Evolutionary conservation across 2,113 vertebrate species (phyloP).

Genomic region (Cathartes aura): DNA sequence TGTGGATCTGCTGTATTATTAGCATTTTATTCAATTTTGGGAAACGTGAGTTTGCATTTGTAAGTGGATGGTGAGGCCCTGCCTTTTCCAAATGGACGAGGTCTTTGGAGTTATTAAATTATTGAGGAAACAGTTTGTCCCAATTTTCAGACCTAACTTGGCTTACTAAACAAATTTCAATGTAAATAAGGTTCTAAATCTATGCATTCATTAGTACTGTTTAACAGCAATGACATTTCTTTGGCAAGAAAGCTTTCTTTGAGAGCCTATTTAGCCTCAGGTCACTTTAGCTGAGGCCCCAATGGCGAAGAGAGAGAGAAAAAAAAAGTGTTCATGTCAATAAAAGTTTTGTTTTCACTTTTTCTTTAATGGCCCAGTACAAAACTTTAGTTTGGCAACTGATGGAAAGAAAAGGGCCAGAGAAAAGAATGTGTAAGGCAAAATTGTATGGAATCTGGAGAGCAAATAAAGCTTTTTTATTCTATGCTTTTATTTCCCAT

Average conservation of each 20-base stretch:
- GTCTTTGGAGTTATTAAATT: conserved; percentile 73
- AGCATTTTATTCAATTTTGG: conserved; percentile 73
- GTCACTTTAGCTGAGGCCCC: conserved; percentile 49
- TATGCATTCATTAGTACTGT: conserved; percentile 65
- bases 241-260: conserved; percentile 60
- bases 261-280: conserved; percentile 54
- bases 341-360: conserved; percentile 58
- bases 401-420: neutral
- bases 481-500: neutral
- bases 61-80: conserved; percentile 65
- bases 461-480: neutral
- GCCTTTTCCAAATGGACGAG: conserved; percentile 62
- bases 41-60: conserved; percentile 72
- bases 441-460: neutral
- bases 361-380: conserved; percentile 13
- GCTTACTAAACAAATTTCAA: conserved; percentile 75
- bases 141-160: conserved; percentile 65
- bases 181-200: conserved; percentile 71
- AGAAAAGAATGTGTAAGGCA: neutral
- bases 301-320: neutral
- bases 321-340: conserved; percentile 8
- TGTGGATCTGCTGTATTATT: conserved; percentile 69
- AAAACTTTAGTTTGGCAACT: conserved; percentile 11
- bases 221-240: conserved; percentile 66
- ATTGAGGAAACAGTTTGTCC: conserved; percentile 69